Evolutionary conservation across 2,888 invertebrate genomes (phyloP).

Genomic region (Neoaliturus tenellus): DNA sequence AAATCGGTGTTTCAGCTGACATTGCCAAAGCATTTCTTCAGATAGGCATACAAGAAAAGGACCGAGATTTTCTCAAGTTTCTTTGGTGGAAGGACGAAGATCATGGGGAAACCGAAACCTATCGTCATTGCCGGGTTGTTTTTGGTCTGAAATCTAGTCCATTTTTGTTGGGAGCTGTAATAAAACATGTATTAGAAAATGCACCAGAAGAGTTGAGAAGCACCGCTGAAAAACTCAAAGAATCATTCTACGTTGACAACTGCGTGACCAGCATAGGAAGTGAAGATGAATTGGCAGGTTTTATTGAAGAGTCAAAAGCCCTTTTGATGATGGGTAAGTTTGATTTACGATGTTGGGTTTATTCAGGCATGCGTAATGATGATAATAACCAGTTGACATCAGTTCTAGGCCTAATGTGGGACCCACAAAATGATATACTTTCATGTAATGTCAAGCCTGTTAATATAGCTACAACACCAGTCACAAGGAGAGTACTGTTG

Average conservation of each 20-base stretch:
- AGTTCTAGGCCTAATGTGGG: too few species aligned
- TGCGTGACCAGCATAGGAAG: conserved; percentile 27
- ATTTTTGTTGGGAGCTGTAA: conserved; percentile 52
- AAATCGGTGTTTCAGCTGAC: neutral
- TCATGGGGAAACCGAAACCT: too few species aligned
- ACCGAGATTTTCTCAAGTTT: too few species aligned
- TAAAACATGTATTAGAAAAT: conserved; percentile 38
- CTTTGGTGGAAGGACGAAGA: too few species aligned
- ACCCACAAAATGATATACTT: too few species aligned
- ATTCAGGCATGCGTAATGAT: too few species aligned
- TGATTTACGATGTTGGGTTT: neutral
- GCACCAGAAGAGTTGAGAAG: neutral
- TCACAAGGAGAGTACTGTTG: conserved; percentile 11
- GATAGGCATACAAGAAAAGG: too few species aligned
- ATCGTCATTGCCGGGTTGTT: conserved; percentile 53
- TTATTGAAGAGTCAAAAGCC: conserved; percentile 12
- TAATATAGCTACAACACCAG: too few species aligned
- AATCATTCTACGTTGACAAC: conserved; percentile 58
- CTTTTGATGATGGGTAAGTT: neutral
- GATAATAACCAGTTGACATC: too few species aligned
- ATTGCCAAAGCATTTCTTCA: conserved; percentile 58
- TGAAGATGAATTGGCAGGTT: conserved; percentile 20
- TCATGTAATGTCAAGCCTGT: too few species aligned
- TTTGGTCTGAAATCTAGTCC: conserved; percentile 56
- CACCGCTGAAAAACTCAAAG: neutral